Evolutionary conservation across 2,888 invertebrate species (phyloP).

Genomic region (Malthinus seriepunctatus): DNA sequence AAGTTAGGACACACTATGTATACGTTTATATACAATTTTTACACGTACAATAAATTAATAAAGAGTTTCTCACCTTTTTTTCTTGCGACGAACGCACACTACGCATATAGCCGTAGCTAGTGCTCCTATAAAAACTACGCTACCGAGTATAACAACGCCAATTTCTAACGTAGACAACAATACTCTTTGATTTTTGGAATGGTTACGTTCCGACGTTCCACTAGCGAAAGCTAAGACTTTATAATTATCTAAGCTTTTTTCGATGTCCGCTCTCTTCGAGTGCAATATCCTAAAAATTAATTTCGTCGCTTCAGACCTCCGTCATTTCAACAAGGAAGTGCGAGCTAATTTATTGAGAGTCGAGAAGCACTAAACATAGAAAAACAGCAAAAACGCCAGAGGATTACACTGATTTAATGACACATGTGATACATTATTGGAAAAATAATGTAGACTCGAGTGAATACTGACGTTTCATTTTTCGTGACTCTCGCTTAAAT

Average conservation of each 20-base stretch:
- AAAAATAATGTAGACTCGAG: no score
- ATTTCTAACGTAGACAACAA: constrained; percentile 74
- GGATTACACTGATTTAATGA: no score
- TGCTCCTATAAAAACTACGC: constrained; percentile 80
- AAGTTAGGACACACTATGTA: no score
- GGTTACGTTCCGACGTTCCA: constrained; percentile 46
- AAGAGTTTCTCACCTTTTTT: constrained; percentile 58
- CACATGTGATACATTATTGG: no score
- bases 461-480: no score
- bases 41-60: neutral
- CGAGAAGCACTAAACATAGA: no score
- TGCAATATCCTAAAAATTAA: constrained; percentile 61
- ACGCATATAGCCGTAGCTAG: constrained; percentile 79
- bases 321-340: neutral
- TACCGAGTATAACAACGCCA: constrained; percentile 78
- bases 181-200: constrained; percentile 52
- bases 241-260: constrained; percentile 67
- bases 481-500: no score
- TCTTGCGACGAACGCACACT: constrained; percentile 66
- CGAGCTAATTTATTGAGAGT: neutral
- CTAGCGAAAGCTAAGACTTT: constrained; percentile 67
- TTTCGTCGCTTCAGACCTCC: no score
- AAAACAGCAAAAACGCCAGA: no score
- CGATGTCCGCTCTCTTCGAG: constrained; percentile 63
- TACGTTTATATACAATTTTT: no score